phyloP scores from a whole-genome alignment of 2,113 vertebrate species.

The Ictalurus punctatus region DNA sequence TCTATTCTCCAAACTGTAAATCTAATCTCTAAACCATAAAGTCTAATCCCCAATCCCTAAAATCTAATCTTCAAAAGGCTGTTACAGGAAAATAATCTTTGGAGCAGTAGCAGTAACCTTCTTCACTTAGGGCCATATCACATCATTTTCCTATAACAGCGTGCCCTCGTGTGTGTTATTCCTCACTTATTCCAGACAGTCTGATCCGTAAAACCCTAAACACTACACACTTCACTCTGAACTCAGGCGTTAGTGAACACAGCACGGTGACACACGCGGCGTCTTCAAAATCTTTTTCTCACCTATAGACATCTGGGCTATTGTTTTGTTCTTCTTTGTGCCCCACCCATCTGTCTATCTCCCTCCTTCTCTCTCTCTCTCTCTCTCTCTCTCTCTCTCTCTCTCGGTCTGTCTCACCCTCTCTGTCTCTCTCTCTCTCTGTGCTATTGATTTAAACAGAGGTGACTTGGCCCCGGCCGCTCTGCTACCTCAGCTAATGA shows the following conservation, averaged over 20 bases:
- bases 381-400: too few relatives aligned
- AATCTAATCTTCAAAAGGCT: too few relatives aligned
- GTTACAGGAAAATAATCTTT: too few relatives aligned
- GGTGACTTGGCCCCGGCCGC: conserved; percentile 50
- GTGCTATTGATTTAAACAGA: conserved; percentile 58
- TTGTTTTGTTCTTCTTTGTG: background rate
- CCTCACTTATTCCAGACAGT: background rate
- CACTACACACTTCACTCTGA: background rate
- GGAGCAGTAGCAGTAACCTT: background rate
- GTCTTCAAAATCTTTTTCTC: background rate
- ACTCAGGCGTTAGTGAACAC: background rate
- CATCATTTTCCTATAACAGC: too few relatives aligned
- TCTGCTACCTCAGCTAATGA: conserved; percentile 54
- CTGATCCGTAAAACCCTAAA: background rate
- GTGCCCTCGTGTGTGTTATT: background rate
- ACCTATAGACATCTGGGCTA: background rate
- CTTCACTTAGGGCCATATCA: too few relatives aligned
- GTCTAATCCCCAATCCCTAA: too few relatives aligned
- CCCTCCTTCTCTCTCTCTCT: background rate
- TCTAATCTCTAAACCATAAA: too few relatives aligned
- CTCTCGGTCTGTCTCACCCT: background rate
- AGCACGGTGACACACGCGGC: background rate
- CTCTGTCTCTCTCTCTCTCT: conserved; percentile 16
- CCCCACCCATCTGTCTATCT: background rate
- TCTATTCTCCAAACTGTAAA: background rate